These are phyloP conservation scores for Arremon aurantiirostris DNA, from an alignment of 2,797 vertebrate genomes.

Conservation along the genomic window DNA sequence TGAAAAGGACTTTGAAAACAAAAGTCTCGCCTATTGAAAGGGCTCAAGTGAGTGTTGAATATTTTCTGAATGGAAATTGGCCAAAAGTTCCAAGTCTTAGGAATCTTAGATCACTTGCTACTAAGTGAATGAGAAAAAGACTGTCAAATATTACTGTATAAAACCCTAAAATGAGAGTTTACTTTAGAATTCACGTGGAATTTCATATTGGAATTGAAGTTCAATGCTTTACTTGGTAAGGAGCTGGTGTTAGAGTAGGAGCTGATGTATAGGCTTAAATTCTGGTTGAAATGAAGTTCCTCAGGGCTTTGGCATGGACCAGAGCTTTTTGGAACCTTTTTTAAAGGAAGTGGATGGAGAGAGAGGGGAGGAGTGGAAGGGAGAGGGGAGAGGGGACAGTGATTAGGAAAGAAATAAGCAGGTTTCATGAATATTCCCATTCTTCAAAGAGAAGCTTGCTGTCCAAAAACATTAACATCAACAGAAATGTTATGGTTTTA, in stretches of 20 bases:
- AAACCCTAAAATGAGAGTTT: not conserved
- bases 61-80: slow-evolving; percentile 14
- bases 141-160: not conserved
- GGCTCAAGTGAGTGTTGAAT: not conserved
- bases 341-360: not conserved
- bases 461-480: slow-evolving; percentile 6
- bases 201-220: not conserved
- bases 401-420: slow-evolving; percentile 1
- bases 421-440: not conserved
- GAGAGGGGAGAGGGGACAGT: not conserved
- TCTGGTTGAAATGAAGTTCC: not conserved
- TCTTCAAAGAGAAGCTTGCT: slow-evolving; percentile 10
- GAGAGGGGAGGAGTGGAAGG: not conserved
- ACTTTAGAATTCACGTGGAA: not conserved
- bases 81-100: not conserved
- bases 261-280: not conserved
- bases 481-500: slow-evolving; percentile 1
- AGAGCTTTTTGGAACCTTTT: not conserved
- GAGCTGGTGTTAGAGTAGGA: not conserved
- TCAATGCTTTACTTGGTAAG: not conserved
- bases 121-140: slow-evolving; percentile 9
- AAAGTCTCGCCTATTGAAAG: not conserved
- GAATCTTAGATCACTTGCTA: slow-evolving; percentile 3
- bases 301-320: not conserved
- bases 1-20: not conserved